Percentiles rank a stretch among this genome's conserved stretches.
phyloP scores from a whole-genome alignment of 2,888 invertebrate genomes.

The Orchesellides sinensis region DNA sequence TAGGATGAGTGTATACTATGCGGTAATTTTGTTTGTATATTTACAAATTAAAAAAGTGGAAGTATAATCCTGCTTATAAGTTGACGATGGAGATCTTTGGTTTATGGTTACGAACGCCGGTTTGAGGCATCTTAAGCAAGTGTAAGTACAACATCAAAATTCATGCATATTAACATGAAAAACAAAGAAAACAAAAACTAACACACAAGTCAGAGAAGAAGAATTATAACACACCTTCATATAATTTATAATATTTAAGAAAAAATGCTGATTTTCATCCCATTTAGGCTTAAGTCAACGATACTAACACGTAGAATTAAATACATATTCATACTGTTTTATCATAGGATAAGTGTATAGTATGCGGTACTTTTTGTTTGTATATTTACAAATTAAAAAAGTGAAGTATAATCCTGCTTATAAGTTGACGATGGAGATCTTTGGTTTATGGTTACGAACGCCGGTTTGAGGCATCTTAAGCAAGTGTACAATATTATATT shows the following conservation, averaged over 20 bases:
- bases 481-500: neutral
- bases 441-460: conserved; percentile 60
- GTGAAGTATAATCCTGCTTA: neutral
- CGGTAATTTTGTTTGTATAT: neutral
- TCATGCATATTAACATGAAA: neutral
- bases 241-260: too few relatives aligned
- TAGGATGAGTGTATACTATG: neutral
- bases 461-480: neutral
- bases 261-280: neutral
- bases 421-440: conserved; percentile 65
- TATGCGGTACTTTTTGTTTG: neutral
- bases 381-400: neutral
- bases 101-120: conserved; percentile 47
- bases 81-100: conserved; percentile 68
- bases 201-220: neutral
- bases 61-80: conserved; percentile 1
- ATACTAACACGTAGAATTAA: too few relatives aligned
- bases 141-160: neutral
- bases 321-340: too few relatives aligned
- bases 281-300: too few relatives aligned
- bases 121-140: neutral
- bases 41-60: neutral
- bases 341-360: neutral
- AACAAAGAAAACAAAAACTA: neutral
- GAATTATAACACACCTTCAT: neutral